Percentiles rank a stretch among this genome's conserved stretches.
Evolutionary conservation across 1,140 invertebrate species (phyloP).

Genomic region (Drosophila grimshawi): DNA sequence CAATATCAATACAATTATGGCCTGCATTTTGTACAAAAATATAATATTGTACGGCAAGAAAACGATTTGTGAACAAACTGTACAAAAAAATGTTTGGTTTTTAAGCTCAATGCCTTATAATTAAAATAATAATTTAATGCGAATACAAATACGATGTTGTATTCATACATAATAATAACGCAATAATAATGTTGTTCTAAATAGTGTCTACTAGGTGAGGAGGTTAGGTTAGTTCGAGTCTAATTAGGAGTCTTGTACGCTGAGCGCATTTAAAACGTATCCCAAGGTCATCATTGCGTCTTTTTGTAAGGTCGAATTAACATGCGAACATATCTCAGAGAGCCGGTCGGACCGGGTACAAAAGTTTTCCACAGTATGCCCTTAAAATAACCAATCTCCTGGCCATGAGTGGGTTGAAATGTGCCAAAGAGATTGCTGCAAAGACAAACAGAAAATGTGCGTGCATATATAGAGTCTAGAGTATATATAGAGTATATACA

Average conservation of each 20-base stretch:
- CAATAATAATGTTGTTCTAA: neutral
- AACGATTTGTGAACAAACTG: too few species aligned
- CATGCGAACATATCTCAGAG: constrained; percentile 63
- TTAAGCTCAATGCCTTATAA: neutral
- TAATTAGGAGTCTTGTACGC: constrained; percentile 20
- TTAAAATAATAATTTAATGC: neutral
- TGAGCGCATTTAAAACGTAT: neutral
- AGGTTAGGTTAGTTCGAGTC: neutral
- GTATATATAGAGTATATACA: too few species aligned
- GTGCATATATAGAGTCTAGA: too few species aligned
- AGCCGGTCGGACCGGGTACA: constrained; percentile 59
- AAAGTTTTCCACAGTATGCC: constrained; percentile 69
- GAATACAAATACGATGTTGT: neutral
- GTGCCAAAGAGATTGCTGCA: constrained; percentile 68
- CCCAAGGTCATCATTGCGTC: neutral
- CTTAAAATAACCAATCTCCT: constrained; percentile 55
- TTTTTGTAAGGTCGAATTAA: constrained; percentile 55
- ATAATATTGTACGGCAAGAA: too few species aligned
- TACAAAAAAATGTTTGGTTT: too few species aligned
- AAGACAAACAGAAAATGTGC: neutral
- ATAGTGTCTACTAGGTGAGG: neutral
- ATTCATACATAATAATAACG: neutral
- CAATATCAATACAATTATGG: too few species aligned
- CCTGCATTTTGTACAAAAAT: too few species aligned
- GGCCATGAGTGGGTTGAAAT: constrained; percentile 51